A percentile compares a stretch with the other conserved stretches of the same genome.
Conservation (phyloP, 2,888 invertebrate species). For the Trachelus iudaicus region DNA sequence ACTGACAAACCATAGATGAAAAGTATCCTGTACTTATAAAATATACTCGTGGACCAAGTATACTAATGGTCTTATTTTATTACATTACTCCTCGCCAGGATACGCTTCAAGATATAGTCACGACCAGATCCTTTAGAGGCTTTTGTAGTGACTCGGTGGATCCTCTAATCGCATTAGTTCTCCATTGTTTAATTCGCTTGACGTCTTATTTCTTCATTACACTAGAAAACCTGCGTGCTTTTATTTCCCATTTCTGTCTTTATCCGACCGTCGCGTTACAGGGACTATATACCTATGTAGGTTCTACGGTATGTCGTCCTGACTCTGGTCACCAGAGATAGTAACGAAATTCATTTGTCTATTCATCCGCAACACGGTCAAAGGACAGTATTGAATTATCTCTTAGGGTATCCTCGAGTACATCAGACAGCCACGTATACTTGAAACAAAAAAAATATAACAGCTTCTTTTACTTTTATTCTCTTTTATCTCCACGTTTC, state of each 20-base stretch:
- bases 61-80: background rate
- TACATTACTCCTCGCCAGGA: background rate
- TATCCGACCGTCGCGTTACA: too few relatives aligned
- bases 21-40: background rate
- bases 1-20: too few relatives aligned
- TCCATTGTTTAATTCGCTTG: background rate
- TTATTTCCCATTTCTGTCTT: background rate
- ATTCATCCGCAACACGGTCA: background rate
- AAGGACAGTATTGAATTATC: background rate
- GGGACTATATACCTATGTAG: background rate
- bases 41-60: background rate
- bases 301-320: background rate
- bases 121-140: background rate
- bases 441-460: background rate
- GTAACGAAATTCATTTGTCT: background rate
- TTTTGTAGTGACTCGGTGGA: background rate
- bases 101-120: background rate
- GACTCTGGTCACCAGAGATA: background rate
- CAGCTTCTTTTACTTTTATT: too few relatives aligned
- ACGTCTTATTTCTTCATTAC: background rate
- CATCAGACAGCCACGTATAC: background rate
- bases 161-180: background rate
- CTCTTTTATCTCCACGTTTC: background rate
- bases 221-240: background rate
- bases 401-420: background rate